Percentiles rank a stretch among this genome's conserved stretches.
phyloP scores from a whole-genome alignment of 2,797 vertebrate species.

The Galago senegalensis region DNA sequence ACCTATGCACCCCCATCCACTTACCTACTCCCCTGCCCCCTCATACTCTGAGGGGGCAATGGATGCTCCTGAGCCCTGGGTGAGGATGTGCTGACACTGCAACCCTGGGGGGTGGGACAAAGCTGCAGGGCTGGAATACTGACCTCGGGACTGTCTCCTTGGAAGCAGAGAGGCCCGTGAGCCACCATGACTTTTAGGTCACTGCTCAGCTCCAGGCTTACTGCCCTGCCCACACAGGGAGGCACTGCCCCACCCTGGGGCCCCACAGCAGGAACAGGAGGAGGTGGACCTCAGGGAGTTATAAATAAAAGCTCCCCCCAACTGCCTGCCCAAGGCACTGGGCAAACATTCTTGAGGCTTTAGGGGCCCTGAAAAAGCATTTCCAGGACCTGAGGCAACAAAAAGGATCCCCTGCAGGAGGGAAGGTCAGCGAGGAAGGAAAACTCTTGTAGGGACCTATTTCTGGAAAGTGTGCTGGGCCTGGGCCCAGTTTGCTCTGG shows the following conservation, averaged over 20 bases:
- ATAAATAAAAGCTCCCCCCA: neutral
- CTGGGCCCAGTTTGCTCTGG: conserved; percentile 84
- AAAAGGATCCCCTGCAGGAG: neutral
- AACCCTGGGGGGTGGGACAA: rapidly evolving
- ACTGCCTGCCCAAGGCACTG: neutral
- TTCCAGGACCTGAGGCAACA: conserved; percentile 51
- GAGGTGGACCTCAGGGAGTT: neutral
- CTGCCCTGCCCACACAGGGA: neutral
- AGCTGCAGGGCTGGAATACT: rapidly evolving
- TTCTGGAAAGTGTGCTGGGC: conserved; percentile 82
- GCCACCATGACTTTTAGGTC: neutral
- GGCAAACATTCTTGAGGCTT: neutral
- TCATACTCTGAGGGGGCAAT: rapidly evolving
- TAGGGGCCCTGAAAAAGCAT: neutral
- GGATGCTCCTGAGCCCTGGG: neutral
- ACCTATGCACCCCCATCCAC: no score
- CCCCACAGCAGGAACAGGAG: neutral
- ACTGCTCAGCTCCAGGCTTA: neutral
- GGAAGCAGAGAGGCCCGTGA: neutral
- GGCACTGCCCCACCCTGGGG: rapidly evolving
- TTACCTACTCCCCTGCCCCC: no score
- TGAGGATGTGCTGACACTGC: neutral
- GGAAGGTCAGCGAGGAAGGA: conserved; percentile 62
- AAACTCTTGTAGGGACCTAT: conserved; percentile 70
- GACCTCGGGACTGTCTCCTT: neutral